These are phyloP conservation scores for Buphagus erythrorhynchus DNA, from an alignment of 2,797 vertebrate species.

Conservation along the genomic window DNA sequence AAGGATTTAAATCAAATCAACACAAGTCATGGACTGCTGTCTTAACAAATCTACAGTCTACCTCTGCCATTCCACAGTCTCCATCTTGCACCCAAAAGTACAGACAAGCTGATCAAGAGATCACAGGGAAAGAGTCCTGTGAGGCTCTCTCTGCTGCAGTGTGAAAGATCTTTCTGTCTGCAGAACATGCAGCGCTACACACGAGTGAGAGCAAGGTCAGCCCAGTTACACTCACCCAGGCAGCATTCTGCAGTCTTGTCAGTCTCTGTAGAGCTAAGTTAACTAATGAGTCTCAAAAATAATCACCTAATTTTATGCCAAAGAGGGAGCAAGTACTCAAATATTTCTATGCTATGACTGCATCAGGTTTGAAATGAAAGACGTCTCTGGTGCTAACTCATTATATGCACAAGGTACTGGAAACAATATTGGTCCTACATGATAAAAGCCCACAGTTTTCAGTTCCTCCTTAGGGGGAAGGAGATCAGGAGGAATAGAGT, in stretches of 20 bases:
- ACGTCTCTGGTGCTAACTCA: rapidly evolving
- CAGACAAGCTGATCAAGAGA: not conserved
- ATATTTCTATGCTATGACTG: not conserved
- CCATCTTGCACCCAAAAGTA: not conserved
- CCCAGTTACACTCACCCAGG: not conserved
- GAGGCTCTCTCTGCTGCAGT: not conserved
- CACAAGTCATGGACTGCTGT: not conserved
- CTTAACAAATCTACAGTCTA: not conserved
- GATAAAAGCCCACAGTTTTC: not conserved
- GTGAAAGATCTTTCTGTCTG: not conserved
- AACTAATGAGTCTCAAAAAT: not conserved
- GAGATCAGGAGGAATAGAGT: not conserved
- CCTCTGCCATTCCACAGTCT: not conserved
- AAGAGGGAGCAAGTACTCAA: not conserved
- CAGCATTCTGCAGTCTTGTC: not conserved
- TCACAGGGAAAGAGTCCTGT: not conserved
- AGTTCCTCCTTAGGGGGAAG: rapidly evolving
- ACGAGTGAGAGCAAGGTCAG: not conserved
- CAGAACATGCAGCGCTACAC: not conserved
- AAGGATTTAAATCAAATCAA: not conserved
- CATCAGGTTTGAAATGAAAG: not conserved
- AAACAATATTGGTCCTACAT: not conserved
- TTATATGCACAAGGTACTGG: not conserved
- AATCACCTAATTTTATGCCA: not conserved
- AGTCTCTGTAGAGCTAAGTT: not conserved